These are phyloP conservation scores for Ricordea florida DNA, from an alignment of 92 coral and sea anemone species.

Conservation along the genomic window DNA sequence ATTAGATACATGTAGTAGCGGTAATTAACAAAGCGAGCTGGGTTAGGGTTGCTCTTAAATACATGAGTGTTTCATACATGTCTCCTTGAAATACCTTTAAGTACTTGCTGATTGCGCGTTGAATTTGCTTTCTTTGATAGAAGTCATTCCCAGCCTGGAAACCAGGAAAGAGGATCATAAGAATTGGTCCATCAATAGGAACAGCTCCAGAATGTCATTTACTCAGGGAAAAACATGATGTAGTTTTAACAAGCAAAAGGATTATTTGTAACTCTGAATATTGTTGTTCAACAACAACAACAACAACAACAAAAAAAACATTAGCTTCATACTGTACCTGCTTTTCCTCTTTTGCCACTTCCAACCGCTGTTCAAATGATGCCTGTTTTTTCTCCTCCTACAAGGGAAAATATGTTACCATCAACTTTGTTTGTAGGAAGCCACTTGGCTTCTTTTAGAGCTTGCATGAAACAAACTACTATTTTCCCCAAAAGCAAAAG, in stretches of 20 bases:
- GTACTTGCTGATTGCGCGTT: conserved; percentile 76
- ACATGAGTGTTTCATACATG: neutral
- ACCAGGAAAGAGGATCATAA: neutral
- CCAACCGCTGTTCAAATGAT: conserved; percentile 79
- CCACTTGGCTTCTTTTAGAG: no score
- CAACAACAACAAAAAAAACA: neutral
- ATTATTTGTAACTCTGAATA: neutral
- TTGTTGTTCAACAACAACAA: no score
- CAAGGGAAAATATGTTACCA: neutral
- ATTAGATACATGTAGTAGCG: no score
- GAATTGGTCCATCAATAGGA: neutral
- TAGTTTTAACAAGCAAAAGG: neutral
- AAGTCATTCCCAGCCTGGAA: conserved; percentile 87
- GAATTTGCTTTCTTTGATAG: conserved; percentile 69
- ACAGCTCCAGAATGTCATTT: no score
- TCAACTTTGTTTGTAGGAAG: neutral
- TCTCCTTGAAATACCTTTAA: conserved; percentile 56
- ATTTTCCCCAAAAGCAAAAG: no score
- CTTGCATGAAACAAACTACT: no score
- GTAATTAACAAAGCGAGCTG: no score
- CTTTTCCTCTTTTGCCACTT: conserved; percentile 84
- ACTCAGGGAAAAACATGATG: neutral
- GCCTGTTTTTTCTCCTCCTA: conserved; percentile 85
- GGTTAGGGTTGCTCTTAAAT: no score
- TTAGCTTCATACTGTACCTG: conserved; percentile 51